A percentile compares a stretch with the other conserved stretches of the same genome.
These are phyloP conservation scores for Nesogale talazaci DNA, from an alignment of 2,113 vertebrate genomes.

Conservation along the genomic window DNA sequence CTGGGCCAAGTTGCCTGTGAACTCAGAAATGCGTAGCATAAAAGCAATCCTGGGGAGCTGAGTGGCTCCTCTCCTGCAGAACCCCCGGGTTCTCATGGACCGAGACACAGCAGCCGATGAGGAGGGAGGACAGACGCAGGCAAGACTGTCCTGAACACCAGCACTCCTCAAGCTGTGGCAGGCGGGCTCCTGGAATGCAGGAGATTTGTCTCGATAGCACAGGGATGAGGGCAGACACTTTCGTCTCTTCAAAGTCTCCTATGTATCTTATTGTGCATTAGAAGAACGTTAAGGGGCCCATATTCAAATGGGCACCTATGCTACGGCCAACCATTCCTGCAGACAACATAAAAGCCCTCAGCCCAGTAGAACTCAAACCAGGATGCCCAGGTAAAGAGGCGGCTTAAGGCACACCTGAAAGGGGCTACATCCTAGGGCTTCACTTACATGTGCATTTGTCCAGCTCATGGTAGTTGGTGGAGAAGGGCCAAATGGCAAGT, in stretches of 20 bases:
- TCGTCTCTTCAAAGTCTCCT: not conserved
- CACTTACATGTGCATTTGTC: not conserved
- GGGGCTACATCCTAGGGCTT: not conserved
- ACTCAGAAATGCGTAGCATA: not conserved
- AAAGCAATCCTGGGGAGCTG: not conserved
- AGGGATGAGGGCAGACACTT: not conserved
- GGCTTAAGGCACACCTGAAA: slow-evolving; percentile 27
- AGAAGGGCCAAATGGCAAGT: slow-evolving; percentile 38
- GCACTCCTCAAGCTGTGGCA: not conserved
- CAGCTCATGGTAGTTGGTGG: not conserved
- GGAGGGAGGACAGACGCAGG: not conserved
- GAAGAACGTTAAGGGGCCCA: not conserved
- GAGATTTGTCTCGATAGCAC: not conserved
- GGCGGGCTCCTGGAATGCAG: not conserved
- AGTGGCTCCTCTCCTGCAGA: not conserved
- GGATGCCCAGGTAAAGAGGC: no score
- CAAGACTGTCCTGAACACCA: not conserved
- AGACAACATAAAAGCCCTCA: no score
- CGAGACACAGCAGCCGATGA: slow-evolving; percentile 3
- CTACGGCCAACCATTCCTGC: no score
- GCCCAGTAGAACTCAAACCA: no score
- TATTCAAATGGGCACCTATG: not conserved
- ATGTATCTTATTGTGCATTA: not conserved
- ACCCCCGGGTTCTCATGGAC: not conserved
- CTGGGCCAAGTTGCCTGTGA: not conserved